These are phyloP conservation scores for Manacus vitellinus DNA, from an alignment of 2,113 vertebrate genomes.

Conservation along the genomic window DNA sequence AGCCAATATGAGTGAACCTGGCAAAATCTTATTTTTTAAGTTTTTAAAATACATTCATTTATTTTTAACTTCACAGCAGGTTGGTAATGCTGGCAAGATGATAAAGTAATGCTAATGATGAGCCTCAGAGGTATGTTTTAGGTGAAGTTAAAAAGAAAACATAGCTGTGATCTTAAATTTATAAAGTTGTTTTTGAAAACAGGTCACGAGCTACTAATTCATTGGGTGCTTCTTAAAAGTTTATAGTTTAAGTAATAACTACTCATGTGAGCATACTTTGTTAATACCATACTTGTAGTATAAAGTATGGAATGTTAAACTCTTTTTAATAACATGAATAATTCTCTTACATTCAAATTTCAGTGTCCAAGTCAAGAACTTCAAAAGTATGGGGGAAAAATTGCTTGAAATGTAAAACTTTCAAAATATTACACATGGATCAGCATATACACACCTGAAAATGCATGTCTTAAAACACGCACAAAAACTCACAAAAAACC, in stretches of 20 bases:
- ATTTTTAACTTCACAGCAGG: not conserved
- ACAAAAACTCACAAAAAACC: not conserved
- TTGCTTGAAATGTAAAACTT: not conserved
- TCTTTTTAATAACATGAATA: not conserved
- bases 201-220: not conserved
- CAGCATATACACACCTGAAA: not conserved
- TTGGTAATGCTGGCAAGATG: not conserved
- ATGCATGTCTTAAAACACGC: not conserved
- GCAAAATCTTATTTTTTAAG: not conserved
- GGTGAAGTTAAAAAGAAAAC: not conserved
- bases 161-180: not conserved
- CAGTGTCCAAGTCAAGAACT: not conserved
- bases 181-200: not conserved
- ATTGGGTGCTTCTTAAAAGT: not conserved
- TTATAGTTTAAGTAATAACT: not conserved
- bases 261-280: not conserved
- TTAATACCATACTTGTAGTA: not conserved
- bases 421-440: not conserved
- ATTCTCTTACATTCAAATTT: not conserved
- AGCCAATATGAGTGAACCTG: not conserved
- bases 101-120: not conserved
- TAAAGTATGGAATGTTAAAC: not conserved
- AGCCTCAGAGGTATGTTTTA: not conserved
- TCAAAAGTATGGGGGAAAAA: not conserved
- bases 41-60: not conserved